Conservation (phyloP, 92 coral and sea anemone species). For the Paramuricea clavata region DNA sequence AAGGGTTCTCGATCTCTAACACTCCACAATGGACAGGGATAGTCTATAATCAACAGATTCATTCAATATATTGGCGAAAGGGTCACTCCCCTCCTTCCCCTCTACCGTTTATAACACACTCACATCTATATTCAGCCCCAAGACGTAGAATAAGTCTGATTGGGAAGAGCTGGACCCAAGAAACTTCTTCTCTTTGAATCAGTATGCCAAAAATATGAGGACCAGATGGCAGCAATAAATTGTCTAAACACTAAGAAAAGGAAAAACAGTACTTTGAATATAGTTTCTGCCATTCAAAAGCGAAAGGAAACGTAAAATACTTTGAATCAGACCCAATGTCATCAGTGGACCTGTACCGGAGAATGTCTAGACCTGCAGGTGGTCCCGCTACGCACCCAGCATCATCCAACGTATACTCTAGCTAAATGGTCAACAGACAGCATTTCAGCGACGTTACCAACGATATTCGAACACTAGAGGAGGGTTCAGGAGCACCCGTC, state of each 20-base stretch:
- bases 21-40: slow-evolving; percentile 98
- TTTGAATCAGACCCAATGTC: neutral
- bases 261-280: neutral
- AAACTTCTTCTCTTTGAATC: slow-evolving; percentile 87
- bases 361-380: neutral
- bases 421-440: too few species aligned
- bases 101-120: slow-evolving; percentile 20
- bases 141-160: slow-evolving; percentile 90
- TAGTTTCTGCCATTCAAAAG: neutral
- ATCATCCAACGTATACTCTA: too few species aligned
- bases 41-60: slow-evolving; percentile 66
- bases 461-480: too few species aligned
- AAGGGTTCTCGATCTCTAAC: slow-evolving; percentile 87
- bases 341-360: too few species aligned
- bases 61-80: neutral
- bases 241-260: slow-evolving; percentile 82
- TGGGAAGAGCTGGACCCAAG: slow-evolving; percentile 99
- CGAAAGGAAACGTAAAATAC: neutral
- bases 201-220: slow-evolving; percentile 92
- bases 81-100: neutral
- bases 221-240: slow-evolving; percentile 81
- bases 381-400: too few species aligned
- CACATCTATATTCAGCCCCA: slow-evolving; percentile 98
- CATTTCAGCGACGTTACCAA: too few species aligned
- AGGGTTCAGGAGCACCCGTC: too few species aligned